Evolutionary conservation across 2,888 invertebrate genomes (phyloP), one percentile per base, ranked within the genome.

Genomic region (Oxyteleia sp.): DNA sequence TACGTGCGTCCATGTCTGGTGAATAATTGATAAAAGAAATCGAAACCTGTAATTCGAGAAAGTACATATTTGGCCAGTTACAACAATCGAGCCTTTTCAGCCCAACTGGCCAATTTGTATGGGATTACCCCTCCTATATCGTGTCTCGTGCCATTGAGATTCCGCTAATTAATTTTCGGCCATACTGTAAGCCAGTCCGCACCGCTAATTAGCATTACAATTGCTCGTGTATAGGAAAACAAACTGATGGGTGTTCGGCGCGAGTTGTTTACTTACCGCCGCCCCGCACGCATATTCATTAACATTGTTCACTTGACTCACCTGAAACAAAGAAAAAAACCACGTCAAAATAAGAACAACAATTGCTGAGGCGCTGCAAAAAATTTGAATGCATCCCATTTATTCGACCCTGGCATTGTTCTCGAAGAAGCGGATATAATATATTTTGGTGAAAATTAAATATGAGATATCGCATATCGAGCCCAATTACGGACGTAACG

Each of bases 51-150:
- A 78, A 78, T 78, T 45, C 38, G 57, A 72, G 63, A 63, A 32
- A 49, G 53, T 38, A 63, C 38, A 53, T 51, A 72, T 66, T 80
- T 18, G 38, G 51, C 57, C 53, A 7, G 68, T 59, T 20, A 53
- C 55, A 68, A 68, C 74, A 61, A 61, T 68, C 41, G 49, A 53
- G 63, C 41, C 55, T 75, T 72, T 74, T 66, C 63, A 64, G 57
- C 66, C 72, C 81, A 51, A 82, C 86, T 64, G 87, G 84, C 86
- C 87, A 88, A 88, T 88, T 87, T 74, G 68, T 68, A 81, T 47
- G 38, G 80, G 59, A 81, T 68, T 61, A 63, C 59, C 51, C 69
- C 71, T 41, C 61, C 75, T 13, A 55, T 68, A 79, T 63, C 71
- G 45, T 72, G 68, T 76, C 57, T 45, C 79, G 8, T 66, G 69